Conservation (phyloP, 2,797 vertebrate genomes). For the Aulostomus chinensis region DNA sequence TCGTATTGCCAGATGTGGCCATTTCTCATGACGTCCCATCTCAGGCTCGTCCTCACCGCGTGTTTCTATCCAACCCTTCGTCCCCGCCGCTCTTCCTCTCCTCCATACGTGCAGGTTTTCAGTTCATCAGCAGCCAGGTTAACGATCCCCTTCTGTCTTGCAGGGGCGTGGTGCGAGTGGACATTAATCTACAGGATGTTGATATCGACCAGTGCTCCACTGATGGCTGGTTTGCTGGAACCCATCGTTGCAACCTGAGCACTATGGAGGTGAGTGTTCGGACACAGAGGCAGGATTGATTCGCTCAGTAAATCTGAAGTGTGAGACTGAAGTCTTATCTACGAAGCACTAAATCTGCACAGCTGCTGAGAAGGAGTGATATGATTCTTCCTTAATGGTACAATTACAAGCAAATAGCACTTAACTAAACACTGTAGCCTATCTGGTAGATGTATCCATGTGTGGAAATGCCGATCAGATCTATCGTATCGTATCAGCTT, state of each 20-base stretch:
- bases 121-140: too few species aligned
- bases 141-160: background rate
- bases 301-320: conserved; percentile 29
- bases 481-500: too few species aligned
- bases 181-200: conserved; percentile 95
- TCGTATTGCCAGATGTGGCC: too few species aligned
- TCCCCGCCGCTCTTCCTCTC: too few species aligned
- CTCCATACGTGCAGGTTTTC: too few species aligned
- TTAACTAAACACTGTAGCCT: conserved; percentile 2
- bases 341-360: conserved; percentile 36
- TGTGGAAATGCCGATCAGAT: background rate
- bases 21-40: too few species aligned
- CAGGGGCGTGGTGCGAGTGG: conserved; percentile 93
- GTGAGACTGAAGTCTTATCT: conserved; percentile 26
- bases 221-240: conserved; percentile 97
- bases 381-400: conserved; percentile 11
- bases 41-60: too few species aligned
- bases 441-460: background rate
- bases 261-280: conserved; percentile 89
- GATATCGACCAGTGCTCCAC: conserved; percentile 97
- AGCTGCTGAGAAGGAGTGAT: conserved; percentile 7
- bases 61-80: too few species aligned
- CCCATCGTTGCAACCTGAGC: conserved; percentile 95
- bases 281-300: conserved; percentile 48
- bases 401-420: background rate